Base-by-base conservation (phyloP, 2,797 vertebrate genomes). In the Sebastes variabilis region DNA sequence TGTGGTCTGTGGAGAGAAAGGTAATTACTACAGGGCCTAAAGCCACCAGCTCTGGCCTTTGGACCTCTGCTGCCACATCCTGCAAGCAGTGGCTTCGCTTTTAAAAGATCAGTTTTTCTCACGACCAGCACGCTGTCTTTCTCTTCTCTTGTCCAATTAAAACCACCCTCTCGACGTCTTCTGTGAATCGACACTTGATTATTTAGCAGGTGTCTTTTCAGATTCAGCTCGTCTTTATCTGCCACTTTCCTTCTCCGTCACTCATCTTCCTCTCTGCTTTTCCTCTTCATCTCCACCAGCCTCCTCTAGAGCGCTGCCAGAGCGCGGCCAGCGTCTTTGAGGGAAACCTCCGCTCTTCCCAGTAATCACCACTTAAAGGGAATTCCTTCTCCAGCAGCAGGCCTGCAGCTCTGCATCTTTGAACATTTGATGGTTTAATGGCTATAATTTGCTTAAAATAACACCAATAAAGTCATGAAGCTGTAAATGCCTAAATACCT, bases 381-480 rank as follows among this genome's bases (percentile, higher is more conserved):
- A 91, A 93, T 92, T 93, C 90, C 87, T 93, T 59, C 77, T 81
- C 46, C 71, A 66, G 79, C 75, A 59, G 74, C 69, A 36, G 87
- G 78, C 86, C 83, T 80, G 83, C 90, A 87, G 88, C 82, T 72
- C 83, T 73, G 54, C 46, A 58, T 88, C 88, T 92, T 84, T 90
- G 87, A 92, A 90, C 83, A 81, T 91, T 89, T 89, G 88, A 92
- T 90, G 88, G 86, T 86, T 92, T 89, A 82, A 90, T 84, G 82
- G 89, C 89, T 94, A 91, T 94, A 94, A 94, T 95, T 93, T 94
- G 81, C 92, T 81, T 92, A 91, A 93, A 94, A 94, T 93, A 94
- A 90, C 92, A 84, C 79, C 89, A 93, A 91, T 93, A 92, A 94
- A 93, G 69, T 81, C 84, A 87, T 72, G 66, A 90, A 85, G 79